phyloP scores from a whole-genome alignment of 1,140 invertebrate genomes.

The Pachypsylla venusta region DNA sequence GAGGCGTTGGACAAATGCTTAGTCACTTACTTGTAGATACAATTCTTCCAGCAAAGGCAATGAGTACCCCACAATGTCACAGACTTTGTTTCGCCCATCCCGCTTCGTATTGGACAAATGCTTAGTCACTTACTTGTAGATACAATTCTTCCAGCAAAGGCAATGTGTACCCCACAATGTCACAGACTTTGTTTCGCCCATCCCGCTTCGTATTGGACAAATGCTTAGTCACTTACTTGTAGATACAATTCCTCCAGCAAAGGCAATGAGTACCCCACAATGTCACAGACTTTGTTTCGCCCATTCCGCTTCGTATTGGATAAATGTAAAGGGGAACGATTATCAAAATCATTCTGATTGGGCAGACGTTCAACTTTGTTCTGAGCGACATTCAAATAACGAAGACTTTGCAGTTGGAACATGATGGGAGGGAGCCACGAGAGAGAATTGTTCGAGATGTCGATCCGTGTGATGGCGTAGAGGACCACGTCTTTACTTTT shows the following conservation, averaged over 20 bases:
- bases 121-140: constrained; percentile 29
- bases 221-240: constrained; percentile 26
- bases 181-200: too few relatives aligned
- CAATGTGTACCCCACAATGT: constrained; percentile 38
- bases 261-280: constrained; percentile 44
- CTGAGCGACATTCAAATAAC: constrained; percentile 67
- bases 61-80: constrained; percentile 33
- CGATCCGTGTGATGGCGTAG: constrained; percentile 81
- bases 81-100: too few relatives aligned
- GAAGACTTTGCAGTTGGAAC: constrained; percentile 64
- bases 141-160: constrained; percentile 78
- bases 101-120: neutral
- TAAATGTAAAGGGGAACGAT: constrained; percentile 6
- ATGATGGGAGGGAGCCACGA: constrained; percentile 61
- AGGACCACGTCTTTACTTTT: constrained; percentile 55
- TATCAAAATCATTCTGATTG: constrained; percentile 30
- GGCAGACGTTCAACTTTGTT: constrained; percentile 70
- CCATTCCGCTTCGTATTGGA: neutral
- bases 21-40: constrained; percentile 36
- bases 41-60: constrained; percentile 76
- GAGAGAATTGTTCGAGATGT: constrained; percentile 83
- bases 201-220: too few relatives aligned
- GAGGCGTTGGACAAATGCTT: neutral
- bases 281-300: too few relatives aligned
- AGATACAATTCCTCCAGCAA: constrained; percentile 74